These are phyloP conservation scores for Aplodontia rufa DNA, from an alignment of 2,113 vertebrate species.

Conservation along the genomic window DNA sequence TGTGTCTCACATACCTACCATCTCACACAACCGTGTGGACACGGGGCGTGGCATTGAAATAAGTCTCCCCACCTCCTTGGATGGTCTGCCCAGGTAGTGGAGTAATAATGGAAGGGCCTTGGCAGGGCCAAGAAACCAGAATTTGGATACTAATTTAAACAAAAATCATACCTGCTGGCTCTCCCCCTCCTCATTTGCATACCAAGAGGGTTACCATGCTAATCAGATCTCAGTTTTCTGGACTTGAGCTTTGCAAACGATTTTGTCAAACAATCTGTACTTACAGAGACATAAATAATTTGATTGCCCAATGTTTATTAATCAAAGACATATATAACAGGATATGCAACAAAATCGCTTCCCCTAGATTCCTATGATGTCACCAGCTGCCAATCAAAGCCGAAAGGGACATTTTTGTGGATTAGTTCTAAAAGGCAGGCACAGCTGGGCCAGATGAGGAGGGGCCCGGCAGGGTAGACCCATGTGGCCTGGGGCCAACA, in stretches of 20 bases:
- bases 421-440: conserved; percentile 61
- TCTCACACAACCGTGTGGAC: neutral
- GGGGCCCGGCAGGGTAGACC: conserved; percentile 27
- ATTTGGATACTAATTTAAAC: neutral
- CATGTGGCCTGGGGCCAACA: neutral
- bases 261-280: conserved; percentile 23
- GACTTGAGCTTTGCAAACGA: neutral
- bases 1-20: rapidly evolving
- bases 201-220: neutral
- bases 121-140: neutral
- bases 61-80: too few relatives aligned
- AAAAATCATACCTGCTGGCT: neutral
- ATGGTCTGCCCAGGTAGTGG: neutral
- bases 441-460: conserved; percentile 69
- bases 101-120: neutral
- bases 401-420: conserved; percentile 56
- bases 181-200: neutral
- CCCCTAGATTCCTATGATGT: conserved; percentile 62
- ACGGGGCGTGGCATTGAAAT: too few relatives aligned
- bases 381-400: conserved; percentile 58
- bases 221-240: neutral
- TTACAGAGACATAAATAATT: conserved; percentile 30
- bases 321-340: conserved; percentile 62
- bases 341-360: conserved; percentile 34
- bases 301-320: conserved; percentile 55